Evolutionary conservation across 2,113 vertebrate genomes (phyloP).

Genomic region (Malurus alboscapulatus): DNA sequence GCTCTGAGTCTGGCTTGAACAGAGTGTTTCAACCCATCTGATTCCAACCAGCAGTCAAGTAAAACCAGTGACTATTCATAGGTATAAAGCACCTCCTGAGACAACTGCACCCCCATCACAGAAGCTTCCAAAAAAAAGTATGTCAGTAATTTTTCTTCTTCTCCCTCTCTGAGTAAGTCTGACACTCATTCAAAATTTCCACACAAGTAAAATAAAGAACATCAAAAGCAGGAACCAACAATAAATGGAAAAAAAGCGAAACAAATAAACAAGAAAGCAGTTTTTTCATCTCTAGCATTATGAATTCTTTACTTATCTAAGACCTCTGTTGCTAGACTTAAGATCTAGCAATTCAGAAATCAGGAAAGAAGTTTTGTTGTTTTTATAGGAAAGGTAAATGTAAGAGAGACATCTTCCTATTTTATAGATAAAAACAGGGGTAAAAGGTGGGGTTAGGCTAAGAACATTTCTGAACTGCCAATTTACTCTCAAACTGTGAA

Average conservation of each 20-base stretch:
- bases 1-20: not conserved
- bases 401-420: not conserved
- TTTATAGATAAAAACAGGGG: not conserved
- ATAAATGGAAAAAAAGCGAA: not conserved
- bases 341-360: not conserved
- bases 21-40: not conserved
- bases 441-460: not conserved
- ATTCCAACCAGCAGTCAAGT: not conserved
- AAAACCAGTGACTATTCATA: not conserved
- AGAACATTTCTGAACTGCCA: not conserved
- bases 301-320: not conserved
- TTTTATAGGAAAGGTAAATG: not conserved
- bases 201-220: not conserved
- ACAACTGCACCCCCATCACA: not conserved
- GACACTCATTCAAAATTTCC: not conserved
- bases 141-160: not conserved
- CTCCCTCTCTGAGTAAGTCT: not conserved
- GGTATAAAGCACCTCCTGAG: not conserved
- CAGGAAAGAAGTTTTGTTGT: not conserved
- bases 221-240: not conserved
- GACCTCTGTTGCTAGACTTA: not conserved
- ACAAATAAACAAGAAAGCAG: not conserved
- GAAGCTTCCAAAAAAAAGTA: not conserved
- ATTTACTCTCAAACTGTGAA: not conserved
- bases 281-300: not conserved